Evolutionary conservation across 2,888 invertebrate genomes (phyloP).

Genomic region (Morpho helenor): DNA sequence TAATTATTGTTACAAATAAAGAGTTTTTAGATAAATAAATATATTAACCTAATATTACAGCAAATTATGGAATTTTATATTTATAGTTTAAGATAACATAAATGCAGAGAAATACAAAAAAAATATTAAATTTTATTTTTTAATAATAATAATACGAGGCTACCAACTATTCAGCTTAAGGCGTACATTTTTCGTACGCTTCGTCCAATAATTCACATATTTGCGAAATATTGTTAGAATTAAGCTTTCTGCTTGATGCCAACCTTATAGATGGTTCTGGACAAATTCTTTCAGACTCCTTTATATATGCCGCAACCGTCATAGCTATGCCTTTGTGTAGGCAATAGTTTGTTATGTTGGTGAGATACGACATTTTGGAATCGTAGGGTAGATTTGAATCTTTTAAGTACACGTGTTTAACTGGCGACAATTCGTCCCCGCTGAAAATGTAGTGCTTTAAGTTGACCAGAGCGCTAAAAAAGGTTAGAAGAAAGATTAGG

Average conservation of each 20-base stretch:
- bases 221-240: slow-evolving; percentile 78
- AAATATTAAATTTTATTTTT: too few relatives aligned
- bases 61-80: too few relatives aligned
- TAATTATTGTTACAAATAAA: too few relatives aligned
- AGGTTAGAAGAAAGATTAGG: neutral
- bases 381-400: slow-evolving; percentile 62
- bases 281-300: slow-evolving; percentile 81
- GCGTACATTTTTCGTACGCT: slow-evolving; percentile 48
- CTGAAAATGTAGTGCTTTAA: slow-evolving; percentile 71
- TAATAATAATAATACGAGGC: too few relatives aligned
- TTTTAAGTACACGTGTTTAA: slow-evolving; percentile 86
- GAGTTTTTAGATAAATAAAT: too few relatives aligned
- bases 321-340: slow-evolving; percentile 84
- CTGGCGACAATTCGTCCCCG: slow-evolving; percentile 83
- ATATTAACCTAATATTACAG: too few relatives aligned
- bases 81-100: too few relatives aligned
- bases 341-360: slow-evolving; percentile 82
- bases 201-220: slow-evolving; percentile 57
- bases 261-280: slow-evolving; percentile 87
- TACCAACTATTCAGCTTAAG: neutral
- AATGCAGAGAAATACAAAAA: too few relatives aligned
- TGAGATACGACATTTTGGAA: slow-evolving; percentile 76
- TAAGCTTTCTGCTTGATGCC: slow-evolving; percentile 82
- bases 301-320: slow-evolving; percentile 84
- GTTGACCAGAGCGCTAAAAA: slow-evolving; percentile 55